Evolutionary conservation across 2,888 invertebrate genomes (phyloP), one percentile per base, ranked within the genome.

Genomic region (Steinernema carpocapsae): DNA sequence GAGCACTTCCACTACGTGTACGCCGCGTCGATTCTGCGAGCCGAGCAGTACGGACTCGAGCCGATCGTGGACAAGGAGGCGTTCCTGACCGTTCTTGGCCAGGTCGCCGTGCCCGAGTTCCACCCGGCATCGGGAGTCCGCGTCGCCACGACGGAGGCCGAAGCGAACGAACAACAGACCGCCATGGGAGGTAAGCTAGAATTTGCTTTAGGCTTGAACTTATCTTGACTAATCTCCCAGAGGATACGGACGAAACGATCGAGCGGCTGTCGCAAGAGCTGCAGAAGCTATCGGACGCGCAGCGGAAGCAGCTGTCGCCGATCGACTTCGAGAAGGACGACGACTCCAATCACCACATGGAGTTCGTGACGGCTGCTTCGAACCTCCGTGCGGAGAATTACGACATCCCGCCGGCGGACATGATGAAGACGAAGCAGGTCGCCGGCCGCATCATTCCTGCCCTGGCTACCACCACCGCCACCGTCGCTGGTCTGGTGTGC

Each of bases 361-460:
- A 99, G 90, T 99, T 97, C 88, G 97, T 99, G 84, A 96, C 97
- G 0, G 97, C 97, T 0, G 92, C 95, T 0, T 97, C 97, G 0
- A 99, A 99, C 89, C 91, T 96, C 19, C 92, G 99, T 78, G 99
- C 99, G 1, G 92, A 94, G 70, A 99, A 99, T 89, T 99, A 99
- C 89, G 93, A 92, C 88, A 99, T 99, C 84, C 91, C 93, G 4
- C 92, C 93, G 14, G 97, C 97, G 0, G 97, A 99, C 90, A 91
- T 94, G 70, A 95, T 95, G 88, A 95, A 95, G 64, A 64, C 64
- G 10, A 93, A 93, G 88, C 89, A 93, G 74, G 97, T 99, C 88
- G 97, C 97, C 73, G 97, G 97, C 72, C 95, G 96, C 89, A 99
- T 99, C 88, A 99, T 99, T 84, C 99, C 99, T 0, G 99, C 99